Evolutionary conservation across 2,113 vertebrate genomes (phyloP).

Genomic region (Ameiurus melas): DNA sequence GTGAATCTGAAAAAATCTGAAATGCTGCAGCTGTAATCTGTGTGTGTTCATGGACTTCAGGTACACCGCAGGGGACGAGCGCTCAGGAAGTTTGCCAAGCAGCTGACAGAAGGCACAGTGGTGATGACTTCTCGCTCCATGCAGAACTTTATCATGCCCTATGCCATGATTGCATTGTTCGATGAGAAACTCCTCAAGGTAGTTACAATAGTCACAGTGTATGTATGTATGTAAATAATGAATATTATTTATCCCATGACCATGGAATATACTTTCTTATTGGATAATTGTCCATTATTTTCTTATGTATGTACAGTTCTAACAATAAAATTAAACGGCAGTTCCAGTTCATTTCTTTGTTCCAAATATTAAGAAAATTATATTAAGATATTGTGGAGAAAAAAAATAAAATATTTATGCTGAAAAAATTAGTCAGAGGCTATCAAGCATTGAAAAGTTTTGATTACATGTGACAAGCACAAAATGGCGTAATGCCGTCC

Average conservation of each 20-base stretch:
- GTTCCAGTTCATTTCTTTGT: background rate
- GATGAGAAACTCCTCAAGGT: slow-evolving; percentile 94
- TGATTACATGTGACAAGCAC: background rate
- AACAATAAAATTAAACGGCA: background rate
- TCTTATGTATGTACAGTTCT: background rate
- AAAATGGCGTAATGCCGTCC: background rate
- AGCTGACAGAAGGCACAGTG: slow-evolving; percentile 82
- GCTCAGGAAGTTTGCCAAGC: slow-evolving; percentile 88
- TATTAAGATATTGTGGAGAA: background rate
- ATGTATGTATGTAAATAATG: background rate
- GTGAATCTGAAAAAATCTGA: background rate
- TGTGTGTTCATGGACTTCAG: slow-evolving; percentile 62
- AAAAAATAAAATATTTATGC: too few relatives aligned
- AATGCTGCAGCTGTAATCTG: background rate
- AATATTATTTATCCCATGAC: background rate
- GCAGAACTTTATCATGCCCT: slow-evolving; percentile 96
- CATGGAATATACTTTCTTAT: background rate
- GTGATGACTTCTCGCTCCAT: slow-evolving; percentile 83
- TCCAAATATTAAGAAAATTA: background rate
- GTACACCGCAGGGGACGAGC: slow-evolving; percentile 91
- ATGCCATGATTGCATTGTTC: slow-evolving; percentile 84
- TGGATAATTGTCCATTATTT: background rate
- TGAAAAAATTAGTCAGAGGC: background rate
- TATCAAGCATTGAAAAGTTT: background rate
- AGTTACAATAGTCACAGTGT: slow-evolving; percentile 9